These are phyloP conservation scores for Strigops habroptila DNA, from an alignment of 2,113 vertebrate species.

Conservation along the genomic window DNA sequence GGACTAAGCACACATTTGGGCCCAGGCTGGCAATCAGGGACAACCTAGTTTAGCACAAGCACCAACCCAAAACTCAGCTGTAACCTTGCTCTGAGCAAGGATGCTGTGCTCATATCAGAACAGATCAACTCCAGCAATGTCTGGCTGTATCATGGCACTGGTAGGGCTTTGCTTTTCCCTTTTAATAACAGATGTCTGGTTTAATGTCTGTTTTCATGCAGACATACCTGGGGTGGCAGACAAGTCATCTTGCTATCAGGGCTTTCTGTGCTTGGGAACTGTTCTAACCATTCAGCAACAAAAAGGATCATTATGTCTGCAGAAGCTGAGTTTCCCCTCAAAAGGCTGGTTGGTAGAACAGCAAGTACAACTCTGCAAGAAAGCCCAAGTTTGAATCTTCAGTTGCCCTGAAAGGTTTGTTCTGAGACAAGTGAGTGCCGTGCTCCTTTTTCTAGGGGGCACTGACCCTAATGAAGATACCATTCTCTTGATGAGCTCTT, in stretches of 20 bases:
- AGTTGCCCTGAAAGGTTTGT: neutral
- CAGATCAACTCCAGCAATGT: neutral
- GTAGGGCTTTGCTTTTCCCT: neutral
- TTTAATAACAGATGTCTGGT: neutral
- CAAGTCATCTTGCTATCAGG: neutral
- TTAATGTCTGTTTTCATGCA: neutral
- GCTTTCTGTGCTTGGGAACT: neutral
- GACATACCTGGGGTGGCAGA: neutral
- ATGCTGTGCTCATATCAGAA: neutral
- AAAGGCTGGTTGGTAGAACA: neutral
- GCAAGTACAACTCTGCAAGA: neutral
- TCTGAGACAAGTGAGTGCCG: neutral
- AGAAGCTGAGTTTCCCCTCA: neutral
- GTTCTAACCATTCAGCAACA: neutral
- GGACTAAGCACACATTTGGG: neutral
- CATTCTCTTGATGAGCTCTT: neutral
- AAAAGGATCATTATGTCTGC: neutral
- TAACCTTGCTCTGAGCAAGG: neutral
- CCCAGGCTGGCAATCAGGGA: neutral
- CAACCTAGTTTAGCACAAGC: neutral
- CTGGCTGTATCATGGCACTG: neutral
- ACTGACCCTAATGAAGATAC: neutral
- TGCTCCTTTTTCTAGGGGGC: neutral
- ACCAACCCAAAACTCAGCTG: neutral
- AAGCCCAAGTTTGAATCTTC: neutral